These are phyloP conservation scores for Euglossa dilemma DNA, from an alignment of 1,140 invertebrate genomes.

Conservation along the genomic window DNA sequence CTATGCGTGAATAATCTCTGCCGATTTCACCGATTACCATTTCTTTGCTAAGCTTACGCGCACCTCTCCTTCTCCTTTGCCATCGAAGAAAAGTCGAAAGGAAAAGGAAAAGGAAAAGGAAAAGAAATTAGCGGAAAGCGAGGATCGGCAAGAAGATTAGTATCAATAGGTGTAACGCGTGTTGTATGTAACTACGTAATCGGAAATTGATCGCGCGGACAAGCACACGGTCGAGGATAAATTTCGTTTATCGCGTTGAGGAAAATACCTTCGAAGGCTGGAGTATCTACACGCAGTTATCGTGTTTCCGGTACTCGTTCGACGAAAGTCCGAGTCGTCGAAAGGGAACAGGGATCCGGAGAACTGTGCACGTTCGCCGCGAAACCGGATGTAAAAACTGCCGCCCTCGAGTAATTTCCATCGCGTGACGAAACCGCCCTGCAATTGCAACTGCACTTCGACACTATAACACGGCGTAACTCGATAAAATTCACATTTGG, in stretches of 20 bases:
- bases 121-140: neutral
- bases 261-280: neutral
- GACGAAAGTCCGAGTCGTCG: slow-evolving; percentile 3
- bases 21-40: too few relatives aligned
- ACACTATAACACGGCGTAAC: slow-evolving; percentile 73
- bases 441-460: slow-evolving; percentile 73
- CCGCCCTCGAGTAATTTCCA: slow-evolving; percentile 65
- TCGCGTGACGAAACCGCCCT: slow-evolving; percentile 72
- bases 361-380: slow-evolving; percentile 23
- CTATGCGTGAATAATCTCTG: neutral
- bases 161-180: too few relatives aligned
- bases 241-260: slow-evolving; percentile 24
- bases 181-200: too few relatives aligned
- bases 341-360: slow-evolving; percentile 2
- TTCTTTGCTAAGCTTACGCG: too few relatives aligned
- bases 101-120: too few relatives aligned
- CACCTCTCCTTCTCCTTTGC: neutral
- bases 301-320: slow-evolving; percentile 60
- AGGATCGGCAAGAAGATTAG: neutral
- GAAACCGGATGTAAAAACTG: slow-evolving; percentile 63
- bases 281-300: slow-evolving; percentile 56
- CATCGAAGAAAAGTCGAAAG: too few relatives aligned
- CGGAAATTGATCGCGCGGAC: slow-evolving; percentile 29
- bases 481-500: slow-evolving; percentile 77
- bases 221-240: slow-evolving; percentile 31